Conservation (phyloP, 2,113 vertebrate genomes). For the Catharus minimus region DNA sequence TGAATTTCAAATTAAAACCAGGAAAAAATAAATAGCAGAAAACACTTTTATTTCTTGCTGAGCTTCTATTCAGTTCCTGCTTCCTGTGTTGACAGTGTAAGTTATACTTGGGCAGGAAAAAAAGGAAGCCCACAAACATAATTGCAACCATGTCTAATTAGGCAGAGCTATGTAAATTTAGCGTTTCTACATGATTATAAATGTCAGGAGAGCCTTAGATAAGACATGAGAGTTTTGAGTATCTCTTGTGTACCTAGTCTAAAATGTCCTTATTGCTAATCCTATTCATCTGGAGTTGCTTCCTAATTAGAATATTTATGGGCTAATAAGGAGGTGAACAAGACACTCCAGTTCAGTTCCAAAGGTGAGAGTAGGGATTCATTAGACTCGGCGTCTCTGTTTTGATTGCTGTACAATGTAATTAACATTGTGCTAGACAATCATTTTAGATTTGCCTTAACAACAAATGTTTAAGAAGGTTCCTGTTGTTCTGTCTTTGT, state of each 20-base stretch:
- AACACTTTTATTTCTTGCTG: not conserved
- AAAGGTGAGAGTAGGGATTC: slow-evolving; percentile 73
- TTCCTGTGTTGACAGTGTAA: slow-evolving; percentile 50
- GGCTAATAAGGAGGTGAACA: slow-evolving; percentile 84
- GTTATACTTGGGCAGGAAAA: slow-evolving; percentile 41
- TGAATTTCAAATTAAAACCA: not conserved
- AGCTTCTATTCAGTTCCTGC: slow-evolving; percentile 8
- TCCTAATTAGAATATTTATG: slow-evolving; percentile 88
- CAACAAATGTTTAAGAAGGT: slow-evolving; percentile 33
- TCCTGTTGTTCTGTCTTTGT: not conserved
- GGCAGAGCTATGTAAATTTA: slow-evolving; percentile 72
- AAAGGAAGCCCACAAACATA: slow-evolving; percentile 56
- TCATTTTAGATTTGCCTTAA: slow-evolving; percentile 22
- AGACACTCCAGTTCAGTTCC: slow-evolving; percentile 70
- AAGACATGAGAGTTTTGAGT: slow-evolving; percentile 59
- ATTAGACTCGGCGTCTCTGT: slow-evolving; percentile 68
- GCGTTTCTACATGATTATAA: slow-evolving; percentile 71
- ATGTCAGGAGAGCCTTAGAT: slow-evolving; percentile 72
- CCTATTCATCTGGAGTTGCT: slow-evolving; percentile 73
- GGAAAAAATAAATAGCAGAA: slow-evolving; percentile 11
- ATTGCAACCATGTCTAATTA: slow-evolving; percentile 75
- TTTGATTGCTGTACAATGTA: slow-evolving; percentile 66
- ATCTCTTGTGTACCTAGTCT: slow-evolving; percentile 58
- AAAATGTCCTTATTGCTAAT: slow-evolving; percentile 70
- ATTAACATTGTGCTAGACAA: slow-evolving; percentile 43